Conservation (phyloP, 2,888 invertebrate genomes). For the Spilosoma lubricipeda region DNA sequence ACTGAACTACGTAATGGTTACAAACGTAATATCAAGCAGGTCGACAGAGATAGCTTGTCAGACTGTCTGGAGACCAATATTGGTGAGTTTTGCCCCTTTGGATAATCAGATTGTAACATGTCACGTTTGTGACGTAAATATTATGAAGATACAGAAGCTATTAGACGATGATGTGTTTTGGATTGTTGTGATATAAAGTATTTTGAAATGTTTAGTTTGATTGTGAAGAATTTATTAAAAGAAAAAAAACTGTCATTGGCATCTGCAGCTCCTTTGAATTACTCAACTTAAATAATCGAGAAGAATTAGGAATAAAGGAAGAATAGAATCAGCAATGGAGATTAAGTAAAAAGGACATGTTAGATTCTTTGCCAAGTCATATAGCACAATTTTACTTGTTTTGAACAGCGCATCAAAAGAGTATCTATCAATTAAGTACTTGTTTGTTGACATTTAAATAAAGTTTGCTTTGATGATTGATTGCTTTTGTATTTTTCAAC, state of each 20-base stretch:
- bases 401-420: not conserved
- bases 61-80: conserved; percentile 65
- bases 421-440: no score
- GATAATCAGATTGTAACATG: conserved; percentile 43
- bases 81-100: conserved; percentile 43
- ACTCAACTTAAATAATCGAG: not conserved
- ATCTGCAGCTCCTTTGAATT: not conserved
- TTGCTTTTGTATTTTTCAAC: not conserved
- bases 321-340: no score
- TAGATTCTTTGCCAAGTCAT: not conserved
- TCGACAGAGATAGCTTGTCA: conserved; percentile 57
- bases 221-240: not conserved
- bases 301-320: no score
- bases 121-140: conserved; percentile 31
- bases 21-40: conserved; percentile 63
- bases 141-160: conserved; percentile 4
- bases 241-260: not conserved
- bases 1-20: conserved; percentile 61
- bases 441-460: not conserved
- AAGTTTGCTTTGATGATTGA: not conserved
- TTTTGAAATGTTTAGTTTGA: not conserved
- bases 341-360: not conserved
- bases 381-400: not conserved
- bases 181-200: not conserved
- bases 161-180: not conserved